Percentiles rank a stretch among this genome's conserved stretches.
phyloP scores from a whole-genome alignment of 64 coral and sea anemone genomes.

The Orbicella faveolata region DNA sequence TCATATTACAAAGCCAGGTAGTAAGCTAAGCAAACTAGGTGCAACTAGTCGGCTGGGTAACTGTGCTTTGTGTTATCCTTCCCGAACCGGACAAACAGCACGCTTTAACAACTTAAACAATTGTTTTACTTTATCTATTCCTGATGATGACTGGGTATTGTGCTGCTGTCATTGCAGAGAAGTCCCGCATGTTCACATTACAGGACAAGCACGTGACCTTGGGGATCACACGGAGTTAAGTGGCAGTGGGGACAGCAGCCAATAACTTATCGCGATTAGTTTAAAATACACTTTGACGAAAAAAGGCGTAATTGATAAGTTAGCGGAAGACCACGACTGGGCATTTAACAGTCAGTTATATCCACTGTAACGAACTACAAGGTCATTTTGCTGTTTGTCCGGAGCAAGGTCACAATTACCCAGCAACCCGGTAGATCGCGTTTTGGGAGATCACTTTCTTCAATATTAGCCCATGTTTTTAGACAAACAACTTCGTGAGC shows the following conservation, averaged over 20 bases:
- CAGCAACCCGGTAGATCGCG: too few species aligned
- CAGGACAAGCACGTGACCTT: constrained; percentile 20
- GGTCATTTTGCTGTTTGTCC: constrained; percentile 42
- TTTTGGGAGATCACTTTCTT: too few species aligned
- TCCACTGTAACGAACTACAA: neutral
- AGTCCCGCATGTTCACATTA: constrained; percentile 13
- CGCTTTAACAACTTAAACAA: neutral
- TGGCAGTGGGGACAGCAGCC: constrained; percentile 18
- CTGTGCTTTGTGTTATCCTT: neutral
- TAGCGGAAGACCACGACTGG: too few species aligned
- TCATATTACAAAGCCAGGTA: neutral
- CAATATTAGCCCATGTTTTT: too few species aligned
- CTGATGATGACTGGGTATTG: constrained; percentile 1
- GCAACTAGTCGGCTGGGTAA: neutral
- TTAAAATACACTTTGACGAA: too few species aligned
- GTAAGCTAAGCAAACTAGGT: neutral
- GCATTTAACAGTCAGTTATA: neutral
- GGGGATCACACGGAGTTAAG: constrained; percentile 16
- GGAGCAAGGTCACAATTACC: too few species aligned
- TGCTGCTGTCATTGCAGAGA: constrained; percentile 34
- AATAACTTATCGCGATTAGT: neutral
- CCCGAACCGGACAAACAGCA: constrained; percentile 35
- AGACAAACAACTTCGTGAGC: neutral
- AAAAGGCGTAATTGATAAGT: neutral
- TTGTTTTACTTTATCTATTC: neutral